Conservation (phyloP, 2,797 vertebrate genomes). For the Cottoperca gobio region DNA sequence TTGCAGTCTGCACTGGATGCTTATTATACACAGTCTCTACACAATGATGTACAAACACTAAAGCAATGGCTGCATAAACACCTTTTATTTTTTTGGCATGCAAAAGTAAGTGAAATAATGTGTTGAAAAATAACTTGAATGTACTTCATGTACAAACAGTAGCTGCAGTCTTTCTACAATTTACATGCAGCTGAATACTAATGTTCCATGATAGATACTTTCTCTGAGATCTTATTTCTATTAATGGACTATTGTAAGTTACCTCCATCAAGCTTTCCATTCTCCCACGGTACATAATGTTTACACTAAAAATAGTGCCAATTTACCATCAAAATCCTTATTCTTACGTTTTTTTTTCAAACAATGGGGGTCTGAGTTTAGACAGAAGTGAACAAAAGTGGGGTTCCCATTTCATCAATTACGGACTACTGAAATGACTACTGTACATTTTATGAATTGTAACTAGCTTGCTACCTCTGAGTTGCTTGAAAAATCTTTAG, state of each 20-base stretch:
- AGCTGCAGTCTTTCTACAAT: background rate
- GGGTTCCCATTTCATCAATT: background rate
- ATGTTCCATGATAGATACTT: background rate
- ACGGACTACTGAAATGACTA: background rate
- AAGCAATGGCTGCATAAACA: slow-evolving; percentile 4
- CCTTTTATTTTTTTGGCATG: background rate
- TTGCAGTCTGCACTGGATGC: background rate
- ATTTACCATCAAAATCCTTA: background rate
- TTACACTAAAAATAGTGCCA: too few relatives aligned
- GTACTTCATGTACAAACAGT: background rate
- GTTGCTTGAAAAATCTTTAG: background rate
- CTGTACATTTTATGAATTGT: background rate
- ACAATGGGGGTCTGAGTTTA: background rate
- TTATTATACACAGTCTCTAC: background rate
- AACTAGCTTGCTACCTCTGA: background rate
- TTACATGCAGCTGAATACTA: background rate
- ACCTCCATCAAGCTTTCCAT: background rate
- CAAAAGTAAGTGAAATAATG: background rate
- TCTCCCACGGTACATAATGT: background rate
- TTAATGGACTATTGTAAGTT: background rate
- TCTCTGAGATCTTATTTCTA: background rate
- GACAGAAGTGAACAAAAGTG: background rate
- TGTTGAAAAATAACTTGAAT: background rate
- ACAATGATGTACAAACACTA: background rate
- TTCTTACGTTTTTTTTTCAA: background rate